Base-by-base conservation (phyloP, 2,113 vertebrate genomes). In the Ancistrus triradiatus region DNA sequence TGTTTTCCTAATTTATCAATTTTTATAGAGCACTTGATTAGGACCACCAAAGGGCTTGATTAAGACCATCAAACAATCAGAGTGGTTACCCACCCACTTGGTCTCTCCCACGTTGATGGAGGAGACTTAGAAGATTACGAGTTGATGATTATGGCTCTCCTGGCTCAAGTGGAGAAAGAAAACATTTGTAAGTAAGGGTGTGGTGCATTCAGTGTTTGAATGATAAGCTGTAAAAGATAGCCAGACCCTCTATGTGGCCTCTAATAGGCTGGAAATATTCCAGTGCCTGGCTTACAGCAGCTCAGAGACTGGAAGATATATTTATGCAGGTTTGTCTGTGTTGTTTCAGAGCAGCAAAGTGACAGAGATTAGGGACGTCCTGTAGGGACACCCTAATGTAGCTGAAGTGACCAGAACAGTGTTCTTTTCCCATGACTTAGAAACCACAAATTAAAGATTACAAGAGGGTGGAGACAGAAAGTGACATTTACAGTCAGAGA, bases 311-410 rank as follows among this genome's bases (percentile, higher is more conserved):
- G 43, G 68, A 59, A 66, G 57, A 66, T 46, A 25, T 80, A 74
- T 78, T 82, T 84, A 55, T 72, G 62, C 66, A 70, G 72, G 76
- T 69, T 44, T 60, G 66, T 63, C 72, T 68, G 65, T 84, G 83
- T 85, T 85, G 73, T 80, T 88, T 81, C 70, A 81, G 80, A 77
- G 50, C 68, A 35, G 15, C 37, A 31, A 33, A 66, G 65, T 50
- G 72, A 70, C 66, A 48, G 65, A 72, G 74, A 79, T 68, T 72
- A 77, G 71, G 68, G 72, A 72, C 62, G 60, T 77, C 79, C 81
- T 63, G 47, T 46, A 40, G 72, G 76, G 74, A 75, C 74, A 75
- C 75, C 76, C 77, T 66, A 63, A 59, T 78, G 74, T 66, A 68
- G 78, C 78, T 72, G 74, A 69, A 66, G 59, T 70, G 72, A 75